Percentiles rank a stretch among this genome's conserved stretches.
These are phyloP conservation scores for Helicoverpa zea DNA, from an alignment of 1,140 invertebrate genomes.

Conservation along the genomic window DNA sequence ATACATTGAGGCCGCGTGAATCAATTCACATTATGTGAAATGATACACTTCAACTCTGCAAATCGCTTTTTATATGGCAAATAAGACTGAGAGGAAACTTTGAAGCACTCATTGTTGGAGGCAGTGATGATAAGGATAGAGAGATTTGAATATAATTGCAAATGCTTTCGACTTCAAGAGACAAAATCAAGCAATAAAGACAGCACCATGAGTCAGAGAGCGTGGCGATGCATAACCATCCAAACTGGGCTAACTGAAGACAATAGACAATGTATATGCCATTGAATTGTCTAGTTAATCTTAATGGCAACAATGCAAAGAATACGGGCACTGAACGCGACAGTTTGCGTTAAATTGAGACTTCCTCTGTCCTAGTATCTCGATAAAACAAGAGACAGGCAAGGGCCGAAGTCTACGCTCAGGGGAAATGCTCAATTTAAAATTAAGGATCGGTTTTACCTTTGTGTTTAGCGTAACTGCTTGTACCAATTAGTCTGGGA, in stretches of 20 bases:
- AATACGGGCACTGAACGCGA: slow-evolving; percentile 53
- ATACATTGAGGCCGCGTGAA: slow-evolving; percentile 18
- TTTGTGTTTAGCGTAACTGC: slow-evolving; percentile 1
- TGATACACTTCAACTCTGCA: background rate
- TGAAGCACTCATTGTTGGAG: background rate
- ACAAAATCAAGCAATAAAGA: background rate
- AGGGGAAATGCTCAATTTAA: slow-evolving; percentile 44
- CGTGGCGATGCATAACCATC: background rate
- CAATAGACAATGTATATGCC: slow-evolving; percentile 4
- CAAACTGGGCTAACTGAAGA: background rate
- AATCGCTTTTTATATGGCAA: background rate
- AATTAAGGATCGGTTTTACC: slow-evolving; percentile 35
- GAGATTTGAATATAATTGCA: background rate
- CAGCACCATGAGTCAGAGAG: background rate
- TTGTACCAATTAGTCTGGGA: background rate
- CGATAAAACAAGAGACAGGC: slow-evolving; percentile 37
- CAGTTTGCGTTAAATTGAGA: slow-evolving; percentile 63
- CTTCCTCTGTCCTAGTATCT: slow-evolving; percentile 63
- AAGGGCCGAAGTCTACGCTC: slow-evolving; percentile 28
- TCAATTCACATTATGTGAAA: slow-evolving; percentile 28
- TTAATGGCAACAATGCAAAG: slow-evolving; percentile 43
- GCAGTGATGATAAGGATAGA: background rate
- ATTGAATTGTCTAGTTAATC: background rate
- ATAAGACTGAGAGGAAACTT: background rate
- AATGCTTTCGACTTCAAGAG: background rate